Base-by-base conservation (phyloP, 2,888 invertebrate genomes). In the Isotomurus palustris region DNA sequence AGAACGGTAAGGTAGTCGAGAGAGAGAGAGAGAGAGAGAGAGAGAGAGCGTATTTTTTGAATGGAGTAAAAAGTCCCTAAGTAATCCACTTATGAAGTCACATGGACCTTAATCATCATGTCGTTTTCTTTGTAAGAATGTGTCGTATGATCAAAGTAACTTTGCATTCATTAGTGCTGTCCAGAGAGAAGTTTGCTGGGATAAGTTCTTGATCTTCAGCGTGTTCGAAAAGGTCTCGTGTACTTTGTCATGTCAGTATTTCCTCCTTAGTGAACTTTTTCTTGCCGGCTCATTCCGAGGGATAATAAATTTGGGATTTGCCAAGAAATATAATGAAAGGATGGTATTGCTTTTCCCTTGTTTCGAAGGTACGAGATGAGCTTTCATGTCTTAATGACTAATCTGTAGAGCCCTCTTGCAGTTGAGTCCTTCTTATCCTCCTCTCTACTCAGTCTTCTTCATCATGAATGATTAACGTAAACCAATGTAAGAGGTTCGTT, bases 251-350 rank as follows among this genome's bases (percentile, higher is more conserved):
- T 47, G 6, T 19, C 19, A 40, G 17, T 6, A 17, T 40, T 19
- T 40, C 19, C 14, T 40, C 41, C 12, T 17, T 43, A 43, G 5
- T 43, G 21, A 21, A 43, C 22, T 14, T 14, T 17, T 12, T 40
- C 17, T 19, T 17, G 8, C 41, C 17, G 12, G 6, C 41, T 40
- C 41, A 17, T 24, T 47, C 17, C 27, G 17, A 47, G 22, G 29
- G 52, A 55, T 62, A 55, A 62, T 62, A 62, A 58, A 62, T 62
- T 62, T 52, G 32, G 58, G 62, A 62, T 62, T 62, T 62, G 62
- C 56, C 53, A 58, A 60, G 56, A 35, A 50, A 38, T 25, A 38
- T 36, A 50, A 50, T 22, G 50, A 50, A 49, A 49, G 21, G n/a
- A 19, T 8, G 25, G 44, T n/a, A 44, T 25, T 25, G 22, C 35